Evolutionary conservation across 2,797 vertebrate genomes (phyloP), one percentile per base, ranked within the genome.

Genomic region (Scleropages formosus): DNA sequence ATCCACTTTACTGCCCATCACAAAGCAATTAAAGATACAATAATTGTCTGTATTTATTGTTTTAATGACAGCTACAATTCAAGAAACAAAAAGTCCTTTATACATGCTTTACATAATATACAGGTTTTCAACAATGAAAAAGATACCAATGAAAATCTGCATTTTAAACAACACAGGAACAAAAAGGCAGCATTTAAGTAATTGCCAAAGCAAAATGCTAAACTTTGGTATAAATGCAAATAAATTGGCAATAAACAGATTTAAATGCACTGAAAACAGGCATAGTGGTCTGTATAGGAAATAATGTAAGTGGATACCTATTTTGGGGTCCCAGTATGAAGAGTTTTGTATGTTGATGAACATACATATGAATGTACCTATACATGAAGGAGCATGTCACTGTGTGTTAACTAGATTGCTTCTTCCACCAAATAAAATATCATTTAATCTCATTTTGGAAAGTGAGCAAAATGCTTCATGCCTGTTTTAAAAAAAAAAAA

Each of bases 91-190:
- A 75, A 74, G 68, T 83, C 88, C 78, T 89, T 89, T 85, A 85
- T 81, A 90, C 89, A 92, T 92, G 90, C 89, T 93, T 92, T 92
- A 93, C 88, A 92, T 85, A 92, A 91, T 91, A 85, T 92, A 93
- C 90, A 92, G 68, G 81, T 84, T 89, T 85, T 86, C 77, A 84
- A 88, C 78, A 81, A 82, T 75, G 63, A 81, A 82, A 81, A 77
- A 82, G 20, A 75, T 80, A 22, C 75, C 22, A 75, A 80, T 78
- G 79, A 83, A 83, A 61, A 80, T 73, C 61, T 56, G 75, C 72
- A 73, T 78, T 70, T 77, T 61, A 39, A 79, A 84, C 68, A 73
- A 82, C 80, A 80, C 76, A 86, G 76, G 44, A 82, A n/a, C n/a
- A n/a, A 82, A 82, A 68, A 88, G 90, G 89, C 89, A 92, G 91